These are phyloP conservation scores for Nyctibius bracteatus DNA, from an alignment of 2,113 vertebrate species.

Conservation along the genomic window DNA sequence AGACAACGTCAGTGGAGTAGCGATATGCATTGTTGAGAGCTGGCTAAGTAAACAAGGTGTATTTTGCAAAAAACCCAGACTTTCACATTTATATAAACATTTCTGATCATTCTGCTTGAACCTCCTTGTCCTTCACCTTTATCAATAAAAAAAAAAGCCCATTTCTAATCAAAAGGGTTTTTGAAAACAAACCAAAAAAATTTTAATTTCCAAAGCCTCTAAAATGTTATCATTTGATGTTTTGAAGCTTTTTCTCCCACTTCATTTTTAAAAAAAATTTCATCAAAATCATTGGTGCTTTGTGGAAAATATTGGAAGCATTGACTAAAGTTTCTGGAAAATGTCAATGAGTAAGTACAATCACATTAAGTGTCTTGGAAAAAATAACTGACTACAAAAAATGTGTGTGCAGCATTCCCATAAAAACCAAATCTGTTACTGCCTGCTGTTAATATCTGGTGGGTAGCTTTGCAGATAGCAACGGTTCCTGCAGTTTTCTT, in stretches of 20 bases:
- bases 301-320: not conserved
- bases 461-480: not conserved
- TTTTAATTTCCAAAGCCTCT: not conserved
- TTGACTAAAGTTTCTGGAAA: not conserved
- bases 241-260: not conserved
- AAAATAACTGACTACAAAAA: not conserved
- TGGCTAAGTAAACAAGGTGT: not conserved
- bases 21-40: accelerated
- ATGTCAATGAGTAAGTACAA: not conserved
- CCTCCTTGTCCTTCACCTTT: not conserved
- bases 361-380: not conserved
- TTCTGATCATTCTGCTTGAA: not conserved
- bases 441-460: not conserved
- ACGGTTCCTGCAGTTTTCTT: not conserved
- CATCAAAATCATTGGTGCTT: not conserved
- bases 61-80: not conserved
- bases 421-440: not conserved
- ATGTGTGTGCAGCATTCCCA: not conserved
- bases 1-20: not conserved
- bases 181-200: not conserved
- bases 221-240: not conserved
- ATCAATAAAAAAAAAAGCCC: not conserved
- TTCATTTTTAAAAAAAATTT: not conserved
- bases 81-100: not conserved
- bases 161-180: not conserved